Evolutionary conservation across 2,113 vertebrate genomes (phyloP).

Genomic region (Sinocyclocheilus anshuiensis): DNA sequence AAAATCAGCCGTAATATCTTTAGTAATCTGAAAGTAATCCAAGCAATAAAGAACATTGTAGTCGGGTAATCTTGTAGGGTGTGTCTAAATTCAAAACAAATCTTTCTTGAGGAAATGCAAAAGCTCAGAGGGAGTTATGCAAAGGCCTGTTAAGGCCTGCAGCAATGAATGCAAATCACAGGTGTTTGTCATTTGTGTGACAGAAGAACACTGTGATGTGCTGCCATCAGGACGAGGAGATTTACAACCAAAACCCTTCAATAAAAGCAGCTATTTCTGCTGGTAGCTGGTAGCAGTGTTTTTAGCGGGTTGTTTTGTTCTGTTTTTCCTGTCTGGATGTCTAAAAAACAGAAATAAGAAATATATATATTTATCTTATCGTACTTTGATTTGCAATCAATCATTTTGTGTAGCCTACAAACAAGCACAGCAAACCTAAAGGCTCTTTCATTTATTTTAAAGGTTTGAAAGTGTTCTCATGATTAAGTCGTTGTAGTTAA

Average conservation of each 20-base stretch:
- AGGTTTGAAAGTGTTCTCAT: no score
- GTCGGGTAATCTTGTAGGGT: not conserved
- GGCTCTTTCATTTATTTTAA: no score
- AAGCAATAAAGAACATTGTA: not conserved
- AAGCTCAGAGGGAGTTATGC: not conserved
- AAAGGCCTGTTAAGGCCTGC: not conserved
- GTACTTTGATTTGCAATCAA: no score
- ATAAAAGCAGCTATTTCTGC: not conserved
- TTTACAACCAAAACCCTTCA: not conserved
- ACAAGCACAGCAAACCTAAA: no score
- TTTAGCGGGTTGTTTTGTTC: no score
- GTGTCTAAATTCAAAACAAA: not conserved
- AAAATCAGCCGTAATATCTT: not conserved
- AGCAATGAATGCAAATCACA: not conserved
- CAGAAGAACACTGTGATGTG: not conserved
- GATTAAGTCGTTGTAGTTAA: no score
- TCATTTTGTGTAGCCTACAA: no score
- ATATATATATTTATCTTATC: no score
- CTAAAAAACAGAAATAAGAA: no score
- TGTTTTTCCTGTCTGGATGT: no score
- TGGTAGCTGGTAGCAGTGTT: not conserved
- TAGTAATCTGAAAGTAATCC: not conserved
- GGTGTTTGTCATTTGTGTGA: not conserved
- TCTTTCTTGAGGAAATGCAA: not conserved
- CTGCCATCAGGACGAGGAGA: not conserved